These are phyloP conservation scores for Nothocercus julius DNA, from an alignment of 2,113 vertebrate genomes.

Conservation along the genomic window DNA sequence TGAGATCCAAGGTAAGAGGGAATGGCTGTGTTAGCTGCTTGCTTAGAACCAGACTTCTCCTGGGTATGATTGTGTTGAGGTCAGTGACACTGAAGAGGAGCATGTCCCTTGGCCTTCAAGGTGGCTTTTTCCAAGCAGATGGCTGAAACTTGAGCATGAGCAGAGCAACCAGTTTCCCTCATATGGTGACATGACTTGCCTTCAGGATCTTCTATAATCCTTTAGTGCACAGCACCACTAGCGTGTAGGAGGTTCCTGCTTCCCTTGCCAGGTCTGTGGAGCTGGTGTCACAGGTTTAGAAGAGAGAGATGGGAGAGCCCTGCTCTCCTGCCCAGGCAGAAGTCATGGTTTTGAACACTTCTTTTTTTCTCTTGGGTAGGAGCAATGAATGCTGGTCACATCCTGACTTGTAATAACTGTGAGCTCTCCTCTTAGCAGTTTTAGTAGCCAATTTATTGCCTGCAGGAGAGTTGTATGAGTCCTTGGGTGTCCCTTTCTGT, in stretches of 20 bases:
- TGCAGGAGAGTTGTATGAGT: not conserved
- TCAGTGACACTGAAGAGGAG: not conserved
- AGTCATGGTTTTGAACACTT: not conserved
- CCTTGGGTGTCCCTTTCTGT: not conserved
- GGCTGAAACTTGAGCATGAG: not conserved
- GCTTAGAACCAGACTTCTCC: not conserved
- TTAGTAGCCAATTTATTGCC: not conserved
- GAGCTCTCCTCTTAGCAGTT: not conserved
- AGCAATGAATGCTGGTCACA: not conserved
- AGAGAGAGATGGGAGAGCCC: not conserved
- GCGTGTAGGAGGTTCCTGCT: not conserved
- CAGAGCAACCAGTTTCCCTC: not conserved
- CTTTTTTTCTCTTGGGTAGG: not conserved
- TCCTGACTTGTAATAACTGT: not conserved
- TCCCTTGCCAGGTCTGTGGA: not conserved
- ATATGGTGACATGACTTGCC: not conserved
- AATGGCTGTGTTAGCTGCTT: not conserved
- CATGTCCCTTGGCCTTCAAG: not conserved
- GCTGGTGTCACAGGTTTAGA: not conserved
- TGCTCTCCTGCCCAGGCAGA: not conserved
- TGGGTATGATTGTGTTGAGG: not conserved
- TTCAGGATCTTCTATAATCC: not conserved
- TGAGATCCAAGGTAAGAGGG: conserved; percentile 87
- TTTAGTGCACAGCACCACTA: not conserved
- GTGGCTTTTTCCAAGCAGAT: conserved; percentile 6